Base-by-base conservation (phyloP, 2,113 vertebrate species). In the Anhinga rufa region DNA sequence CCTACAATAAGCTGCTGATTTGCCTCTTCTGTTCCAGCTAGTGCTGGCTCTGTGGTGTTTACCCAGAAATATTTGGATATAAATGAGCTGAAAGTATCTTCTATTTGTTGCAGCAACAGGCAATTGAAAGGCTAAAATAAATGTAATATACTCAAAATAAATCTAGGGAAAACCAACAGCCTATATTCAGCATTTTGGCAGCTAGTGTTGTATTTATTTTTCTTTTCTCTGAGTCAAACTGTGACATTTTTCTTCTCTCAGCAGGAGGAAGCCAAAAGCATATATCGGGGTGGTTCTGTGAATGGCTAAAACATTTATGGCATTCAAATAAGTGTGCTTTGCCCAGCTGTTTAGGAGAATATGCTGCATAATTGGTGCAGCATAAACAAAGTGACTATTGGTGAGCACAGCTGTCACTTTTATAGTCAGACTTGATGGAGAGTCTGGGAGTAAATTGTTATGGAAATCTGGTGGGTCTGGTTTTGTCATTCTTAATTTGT, bases 291-390 rank as follows among this genome's bases (percentile, higher is more conserved):
- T 86, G 64, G 22, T 78, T 93, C 54, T 92, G 71, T 88, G 92
- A 83, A 64, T 28, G 80, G 40, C 69, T 94, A n/a, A 69, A 94
- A 24, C 48, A 64, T 57, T 86, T 65, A 68, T 75, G 69, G 77
- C 72, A 40, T 90, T 82, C 54, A 68, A n/a, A 91, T 38, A 82
- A 90, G 31, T 1, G 0, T 60, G 51, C 71, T 91, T 95, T 75
- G 16, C 82, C 83, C 77, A 95, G 94, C 91, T 93, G 77, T 93
- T 95, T 55, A 42, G 86, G 64, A 86, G n/a, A 93, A 92, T 82
- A 19, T 68, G 54, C 40, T 86, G 31, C 68, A 62, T 86, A 90
- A 88, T 71, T 83, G 38, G 26, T 86, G n/a, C 48, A 71, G 71
- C 68, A 81, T 83, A 92, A 83, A 88, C 79, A 86, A 62, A 96